A percentile compares a stretch with the other conserved stretches of the same genome.
Conservation (phyloP, 1,140 invertebrate genomes). For the Meteorus sp. region DNA sequence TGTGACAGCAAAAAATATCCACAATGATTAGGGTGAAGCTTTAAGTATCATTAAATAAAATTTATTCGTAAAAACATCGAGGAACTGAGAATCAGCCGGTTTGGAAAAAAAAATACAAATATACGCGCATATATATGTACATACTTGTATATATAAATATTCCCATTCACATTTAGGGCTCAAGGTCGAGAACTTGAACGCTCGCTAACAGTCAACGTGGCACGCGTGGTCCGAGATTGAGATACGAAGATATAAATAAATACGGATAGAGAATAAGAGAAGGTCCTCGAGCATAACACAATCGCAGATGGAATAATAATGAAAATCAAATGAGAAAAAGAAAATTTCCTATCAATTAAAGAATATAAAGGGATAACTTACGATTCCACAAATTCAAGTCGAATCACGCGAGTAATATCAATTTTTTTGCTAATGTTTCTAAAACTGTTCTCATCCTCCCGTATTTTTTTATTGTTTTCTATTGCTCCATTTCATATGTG, state of each 20-base stretch:
- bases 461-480: too few relatives aligned
- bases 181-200: slow-evolving; percentile 16
- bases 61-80: not conserved
- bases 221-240: slow-evolving; percentile 18
- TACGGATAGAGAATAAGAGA: slow-evolving; percentile 19
- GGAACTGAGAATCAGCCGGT: not conserved
- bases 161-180: not conserved
- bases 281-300: slow-evolving; percentile 20
- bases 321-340: too few relatives aligned
- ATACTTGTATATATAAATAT: too few relatives aligned
- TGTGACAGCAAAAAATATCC: not conserved
- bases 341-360: not conserved
- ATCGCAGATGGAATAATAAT: not conserved
- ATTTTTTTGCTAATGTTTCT: not conserved
- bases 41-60: not conserved
- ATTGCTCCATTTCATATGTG: slow-evolving; percentile 26
- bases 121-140: too few relatives aligned
- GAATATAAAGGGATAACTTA: too few relatives aligned
- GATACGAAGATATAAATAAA: slow-evolving; percentile 15
- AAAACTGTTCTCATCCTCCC: not conserved
- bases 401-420: not conserved
- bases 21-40: not conserved
- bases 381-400: not conserved
- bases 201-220: not conserved
- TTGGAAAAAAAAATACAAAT: too few relatives aligned